phyloP scores from a whole-genome alignment of 2,113 vertebrate species.

The Laticauda laticaudata region DNA sequence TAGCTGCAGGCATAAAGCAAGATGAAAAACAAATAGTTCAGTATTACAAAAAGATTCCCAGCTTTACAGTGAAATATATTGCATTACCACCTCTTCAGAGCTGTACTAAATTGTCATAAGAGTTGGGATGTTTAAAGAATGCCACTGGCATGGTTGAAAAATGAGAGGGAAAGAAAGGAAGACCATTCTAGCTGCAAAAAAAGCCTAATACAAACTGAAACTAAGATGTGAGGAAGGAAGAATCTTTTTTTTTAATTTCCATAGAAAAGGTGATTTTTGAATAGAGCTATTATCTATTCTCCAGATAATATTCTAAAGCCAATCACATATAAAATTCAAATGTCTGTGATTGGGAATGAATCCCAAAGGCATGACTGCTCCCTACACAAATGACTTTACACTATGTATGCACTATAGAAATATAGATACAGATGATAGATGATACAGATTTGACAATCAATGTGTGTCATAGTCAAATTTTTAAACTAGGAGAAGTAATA shows the following conservation, averaged over 20 bases:
- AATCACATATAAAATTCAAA: neutral
- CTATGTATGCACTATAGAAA: neutral
- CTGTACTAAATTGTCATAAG: conserved; percentile 21
- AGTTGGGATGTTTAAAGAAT: conserved; percentile 8
- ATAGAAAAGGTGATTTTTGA: neutral
- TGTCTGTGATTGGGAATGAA: neutral
- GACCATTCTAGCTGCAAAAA: neutral
- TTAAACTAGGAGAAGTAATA: neutral
- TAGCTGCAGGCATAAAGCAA: conserved; percentile 13
- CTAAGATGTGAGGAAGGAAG: neutral
- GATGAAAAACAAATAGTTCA: conserved; percentile 11
- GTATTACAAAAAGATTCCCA: neutral
- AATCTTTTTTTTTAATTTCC: neutral
- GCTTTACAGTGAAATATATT: conserved; percentile 12
- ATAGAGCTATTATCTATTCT: neutral
- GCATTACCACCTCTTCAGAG: neutral
- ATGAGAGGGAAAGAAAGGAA: neutral
- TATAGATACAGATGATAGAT: neutral
- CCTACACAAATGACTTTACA: neutral
- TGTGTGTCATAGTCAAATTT: neutral
- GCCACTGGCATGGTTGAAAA: conserved; percentile 14
- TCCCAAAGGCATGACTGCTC: neutral
- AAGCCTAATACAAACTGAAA: neutral
- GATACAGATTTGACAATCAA: neutral
- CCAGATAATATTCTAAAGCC: neutral